Evolutionary conservation across 1,140 invertebrate genomes (phyloP).

Genomic region (Anastrepha obliqua): DNA sequence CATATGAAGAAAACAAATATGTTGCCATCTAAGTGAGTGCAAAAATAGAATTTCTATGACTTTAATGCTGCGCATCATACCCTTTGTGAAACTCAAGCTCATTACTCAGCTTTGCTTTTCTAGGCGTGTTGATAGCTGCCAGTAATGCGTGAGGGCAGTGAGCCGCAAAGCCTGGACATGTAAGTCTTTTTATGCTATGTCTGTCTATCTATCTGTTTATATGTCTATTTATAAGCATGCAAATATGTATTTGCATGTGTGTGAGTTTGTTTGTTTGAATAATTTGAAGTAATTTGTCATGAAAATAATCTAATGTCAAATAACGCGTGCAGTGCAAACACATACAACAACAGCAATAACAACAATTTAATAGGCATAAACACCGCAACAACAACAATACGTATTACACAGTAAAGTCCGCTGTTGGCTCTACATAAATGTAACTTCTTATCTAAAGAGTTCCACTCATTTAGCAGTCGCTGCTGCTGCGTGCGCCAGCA

Average conservation of each 20-base stretch:
- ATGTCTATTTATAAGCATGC: too few relatives aligned
- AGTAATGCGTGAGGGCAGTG: slow-evolving; percentile 12
- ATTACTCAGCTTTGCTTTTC: background rate
- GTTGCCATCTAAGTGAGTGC: background rate
- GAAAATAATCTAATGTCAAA: slow-evolving; percentile 57
- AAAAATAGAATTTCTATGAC: background rate
- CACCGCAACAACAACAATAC: background rate
- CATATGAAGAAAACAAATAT: background rate
- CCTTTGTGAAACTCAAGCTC: background rate
- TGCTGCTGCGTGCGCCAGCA: slow-evolving; percentile 6
- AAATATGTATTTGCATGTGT: too few relatives aligned
- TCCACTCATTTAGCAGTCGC: slow-evolving; percentile 53
- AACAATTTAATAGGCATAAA: slow-evolving; percentile 28
- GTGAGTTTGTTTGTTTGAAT: slow-evolving; percentile 55
- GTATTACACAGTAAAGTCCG: background rate
- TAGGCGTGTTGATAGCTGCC: background rate
- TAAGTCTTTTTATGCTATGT: too few relatives aligned
- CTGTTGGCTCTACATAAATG: slow-evolving; percentile 19
- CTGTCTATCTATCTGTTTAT: too few relatives aligned
- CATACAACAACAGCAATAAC: background rate
- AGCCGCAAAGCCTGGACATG: background rate
- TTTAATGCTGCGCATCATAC: too few relatives aligned
- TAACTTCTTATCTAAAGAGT: slow-evolving; percentile 56
- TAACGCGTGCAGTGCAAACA: slow-evolving; percentile 55
- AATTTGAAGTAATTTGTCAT: slow-evolving; percentile 57